Base-by-base conservation (phyloP, 2,797 vertebrate species). In the Urocyon cinereoargenteus region DNA sequence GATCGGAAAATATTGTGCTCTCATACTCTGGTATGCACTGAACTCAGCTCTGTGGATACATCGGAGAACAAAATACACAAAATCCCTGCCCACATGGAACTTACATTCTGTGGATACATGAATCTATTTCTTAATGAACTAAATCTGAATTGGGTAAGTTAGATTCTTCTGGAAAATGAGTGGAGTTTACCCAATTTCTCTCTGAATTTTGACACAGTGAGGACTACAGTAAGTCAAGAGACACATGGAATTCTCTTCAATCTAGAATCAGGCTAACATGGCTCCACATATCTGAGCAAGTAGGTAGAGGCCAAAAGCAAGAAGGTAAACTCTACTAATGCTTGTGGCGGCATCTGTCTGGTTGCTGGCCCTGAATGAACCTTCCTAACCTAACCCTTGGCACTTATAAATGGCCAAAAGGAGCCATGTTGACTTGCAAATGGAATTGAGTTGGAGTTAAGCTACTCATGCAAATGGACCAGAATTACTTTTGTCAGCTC, bases 331-430 rank as follows among this genome's bases (percentile, higher is more conserved):
- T 40, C 24, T 61, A 49, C 22, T 12, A 5, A 15, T 1, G 5
- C 4, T 21, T 6, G 0, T 3, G 15, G 7, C 5, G 26, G 2
- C 12, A 26, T 31, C 13, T 55, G 62, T 4, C 49, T 18, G 34
- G 15, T 15, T 3, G 13, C 55, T 31, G 16, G 9, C 61, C 13
- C 2, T 12, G 13, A 45, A 34, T 12, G 18, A 1, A 19, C 1
- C 28, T 19, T 45, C 61, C 11, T 24, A 62, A 9, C 11, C 28
- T 3, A 12, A 68, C 16, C 4, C 31, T 7, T 16, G 16, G 24
- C 12, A 34, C 16, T 26, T 75, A 73, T 10, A 61, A 73, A 2
- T 22, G 12, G 3, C 28, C 53, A n/a, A 64, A 11, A 87, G 36
- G 22, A 93, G n/a, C 11, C 19, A 45, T 1, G 53, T 0, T 53